Evolutionary conservation across 2,113 vertebrate genomes (phyloP), one percentile per base, ranked within the genome.

Genomic region (Aegotheles bennettii): DNA sequence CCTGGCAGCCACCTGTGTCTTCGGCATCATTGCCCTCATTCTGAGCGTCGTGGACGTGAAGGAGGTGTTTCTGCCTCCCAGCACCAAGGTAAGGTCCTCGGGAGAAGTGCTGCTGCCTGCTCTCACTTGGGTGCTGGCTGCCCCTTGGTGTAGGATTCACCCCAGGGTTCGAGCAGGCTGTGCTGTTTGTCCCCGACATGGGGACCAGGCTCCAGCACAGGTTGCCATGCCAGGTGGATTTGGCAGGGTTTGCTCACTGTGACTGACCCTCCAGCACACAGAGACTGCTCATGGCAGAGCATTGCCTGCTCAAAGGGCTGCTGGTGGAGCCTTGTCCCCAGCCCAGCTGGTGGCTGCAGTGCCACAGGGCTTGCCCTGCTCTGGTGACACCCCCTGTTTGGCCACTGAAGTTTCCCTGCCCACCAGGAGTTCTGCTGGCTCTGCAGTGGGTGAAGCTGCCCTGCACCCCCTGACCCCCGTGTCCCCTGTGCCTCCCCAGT

Each of bases 221-320:
- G 24, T 71, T 98, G 98, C 98, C 98, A 5, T 98, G 98, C 57
- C 97, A 98, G 3, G 98, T 98, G 67, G 97, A 20, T 98, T 98
- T 42, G 98, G 7, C 98, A 98, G 96, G 98, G 98, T 1, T 89
- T 98, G n/a, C 88, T 98, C 90, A 12, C 53, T 33, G 31, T 54
- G 75, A 9, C 26, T 43, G 75, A 29, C 19, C 47, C 42, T 47
- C 38, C 19, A 56, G 68, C 50, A 65, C 28, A 16, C 16, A 6
- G 6, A 87, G 13, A 28, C 25, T 38, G 59, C 61, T n/a, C 50
- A 50, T 42, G 2, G 1, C 84, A 74, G 47, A 63, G 50, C 54
- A 60, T 7, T 38, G 26, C 35, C 57, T 43, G 47, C 64, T 86
- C 76, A 10, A 16, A 51, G 31, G 35, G 40, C 36, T 56, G 38